A percentile compares a stretch with the other conserved stretches of the same genome.
Conservation (phyloP, 2,113 vertebrate species). For the Coturnix japonica region DNA sequence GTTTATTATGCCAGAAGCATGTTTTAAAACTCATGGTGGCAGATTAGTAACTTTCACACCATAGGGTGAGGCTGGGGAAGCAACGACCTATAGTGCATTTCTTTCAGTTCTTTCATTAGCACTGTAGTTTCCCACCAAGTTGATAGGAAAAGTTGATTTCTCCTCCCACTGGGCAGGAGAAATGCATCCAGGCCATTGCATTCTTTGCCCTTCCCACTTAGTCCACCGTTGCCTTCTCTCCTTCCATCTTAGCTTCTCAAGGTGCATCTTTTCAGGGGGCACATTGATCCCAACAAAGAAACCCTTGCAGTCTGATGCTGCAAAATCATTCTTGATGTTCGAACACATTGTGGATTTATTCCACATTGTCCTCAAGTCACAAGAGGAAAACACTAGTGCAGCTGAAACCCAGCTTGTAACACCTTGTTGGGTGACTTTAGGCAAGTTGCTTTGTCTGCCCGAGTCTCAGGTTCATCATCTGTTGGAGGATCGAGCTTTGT, state of each 20-base stretch:
- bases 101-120: neutral
- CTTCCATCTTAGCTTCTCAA: neutral
- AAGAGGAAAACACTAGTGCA: neutral
- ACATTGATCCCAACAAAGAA: neutral
- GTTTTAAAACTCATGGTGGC: accelerated
- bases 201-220: neutral
- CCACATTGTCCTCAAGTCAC: neutral
- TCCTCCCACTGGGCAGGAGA: neutral
- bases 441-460: neutral
- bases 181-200: neutral
- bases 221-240: neutral
- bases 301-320: neutral
- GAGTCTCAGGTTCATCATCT: neutral
- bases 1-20: accelerated
- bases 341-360: neutral
- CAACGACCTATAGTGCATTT: neutral
- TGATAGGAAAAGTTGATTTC: neutral
- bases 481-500: neutral
- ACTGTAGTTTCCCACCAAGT: neutral
- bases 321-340: neutral
- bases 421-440: neutral
- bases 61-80: neutral
- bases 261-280: neutral
- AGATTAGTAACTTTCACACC: neutral
- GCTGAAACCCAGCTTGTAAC: neutral